Evolutionary conservation across 2,113 vertebrate genomes (phyloP).

Genomic region (Alligator mississippiensis): DNA sequence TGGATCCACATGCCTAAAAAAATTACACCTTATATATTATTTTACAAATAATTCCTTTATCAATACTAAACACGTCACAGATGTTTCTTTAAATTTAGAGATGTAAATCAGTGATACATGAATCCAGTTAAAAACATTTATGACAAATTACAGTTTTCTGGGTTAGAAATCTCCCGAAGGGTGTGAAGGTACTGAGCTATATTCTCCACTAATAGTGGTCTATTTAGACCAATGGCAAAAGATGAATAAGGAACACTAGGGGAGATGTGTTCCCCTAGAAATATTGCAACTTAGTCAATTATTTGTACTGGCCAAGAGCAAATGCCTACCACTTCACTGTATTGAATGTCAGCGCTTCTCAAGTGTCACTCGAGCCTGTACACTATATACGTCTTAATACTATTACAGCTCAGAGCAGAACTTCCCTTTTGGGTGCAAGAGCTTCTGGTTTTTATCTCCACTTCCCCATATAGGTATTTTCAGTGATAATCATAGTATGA

Average conservation of each 20-base stretch:
- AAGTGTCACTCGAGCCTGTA: background rate
- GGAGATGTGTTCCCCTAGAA: background rate
- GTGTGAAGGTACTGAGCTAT: background rate
- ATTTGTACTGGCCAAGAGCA: background rate
- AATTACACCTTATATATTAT: background rate
- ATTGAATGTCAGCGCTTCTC: background rate
- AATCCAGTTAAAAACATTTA: background rate
- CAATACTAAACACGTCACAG: background rate
- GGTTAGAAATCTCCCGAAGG: background rate
- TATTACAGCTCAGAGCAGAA: background rate
- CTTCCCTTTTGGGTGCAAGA: background rate
- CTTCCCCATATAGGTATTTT: background rate
- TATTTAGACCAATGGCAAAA: constrained; percentile 18
- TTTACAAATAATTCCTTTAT: background rate
- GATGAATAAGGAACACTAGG: background rate
- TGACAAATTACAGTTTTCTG: background rate
- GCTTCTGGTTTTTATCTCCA: background rate
- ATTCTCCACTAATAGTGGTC: background rate
- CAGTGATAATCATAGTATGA: background rate
- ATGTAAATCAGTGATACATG: background rate
- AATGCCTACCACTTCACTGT: background rate
- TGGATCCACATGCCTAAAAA: background rate
- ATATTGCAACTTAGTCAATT: background rate
- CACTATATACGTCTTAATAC: background rate
- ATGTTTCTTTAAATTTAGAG: no score